A percentile compares a stretch with the other conserved stretches of the same genome.
phyloP scores from a whole-genome alignment of 2,113 vertebrate species.

The Hylia prasina region DNA sequence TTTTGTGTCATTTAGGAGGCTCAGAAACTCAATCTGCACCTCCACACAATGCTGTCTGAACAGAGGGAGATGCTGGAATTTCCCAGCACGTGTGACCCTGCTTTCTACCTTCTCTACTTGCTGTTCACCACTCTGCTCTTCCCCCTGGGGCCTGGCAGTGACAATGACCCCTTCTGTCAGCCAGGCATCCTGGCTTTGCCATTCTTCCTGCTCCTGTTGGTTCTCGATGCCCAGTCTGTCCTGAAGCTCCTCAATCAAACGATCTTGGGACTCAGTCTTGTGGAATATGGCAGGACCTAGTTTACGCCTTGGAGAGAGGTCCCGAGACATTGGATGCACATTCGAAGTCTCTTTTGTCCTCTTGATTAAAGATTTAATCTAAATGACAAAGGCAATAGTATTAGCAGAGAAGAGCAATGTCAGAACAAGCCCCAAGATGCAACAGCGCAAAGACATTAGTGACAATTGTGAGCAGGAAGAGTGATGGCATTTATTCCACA shows the following conservation, averaged over 20 bases:
- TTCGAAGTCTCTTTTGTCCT: constrained; percentile 92
- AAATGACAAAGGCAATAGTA: constrained; percentile 55
- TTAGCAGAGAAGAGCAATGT: constrained; percentile 24
- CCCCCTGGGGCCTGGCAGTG: constrained; percentile 81
- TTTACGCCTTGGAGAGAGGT: constrained; percentile 85
- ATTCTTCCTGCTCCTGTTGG: constrained; percentile 73
- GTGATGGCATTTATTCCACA: constrained; percentile 6
- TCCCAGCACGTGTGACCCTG: not conserved
- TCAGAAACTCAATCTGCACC: not conserved
- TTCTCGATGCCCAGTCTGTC: constrained; percentile 87
- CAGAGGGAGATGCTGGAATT: not conserved
- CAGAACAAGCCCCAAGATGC: constrained; percentile 3
- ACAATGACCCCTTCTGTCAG: constrained; percentile 85
- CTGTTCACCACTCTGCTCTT: constrained; percentile 71
- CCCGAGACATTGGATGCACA: constrained; percentile 92
- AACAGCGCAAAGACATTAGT: constrained; percentile 13
- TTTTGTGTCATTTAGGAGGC: not conserved
- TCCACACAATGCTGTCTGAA: not conserved
- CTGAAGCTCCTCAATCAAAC: constrained; percentile 89
- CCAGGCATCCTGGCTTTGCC: constrained; percentile 81
- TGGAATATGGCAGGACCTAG: constrained; percentile 86
- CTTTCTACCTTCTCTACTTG: constrained; percentile 83
- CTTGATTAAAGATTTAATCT: constrained; percentile 95
- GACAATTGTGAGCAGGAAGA: constrained; percentile 1
- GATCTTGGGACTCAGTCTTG: constrained; percentile 89